phyloP scores from a whole-genome alignment of 2,797 vertebrate genomes.

The Spea hammondii region DNA sequence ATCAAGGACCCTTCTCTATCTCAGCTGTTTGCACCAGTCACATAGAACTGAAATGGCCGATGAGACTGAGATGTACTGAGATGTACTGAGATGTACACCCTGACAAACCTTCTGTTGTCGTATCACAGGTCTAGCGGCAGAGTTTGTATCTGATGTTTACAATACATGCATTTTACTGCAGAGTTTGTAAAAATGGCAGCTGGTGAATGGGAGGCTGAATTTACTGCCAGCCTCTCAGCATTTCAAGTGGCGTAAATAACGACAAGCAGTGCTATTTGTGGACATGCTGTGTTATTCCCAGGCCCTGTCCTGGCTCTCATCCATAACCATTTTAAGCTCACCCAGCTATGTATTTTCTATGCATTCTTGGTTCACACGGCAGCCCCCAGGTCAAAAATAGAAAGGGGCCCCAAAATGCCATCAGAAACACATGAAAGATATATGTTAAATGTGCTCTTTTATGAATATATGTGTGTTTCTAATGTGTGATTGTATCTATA shows the following conservation, averaged over 20 bases:
- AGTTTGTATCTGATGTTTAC: neutral
- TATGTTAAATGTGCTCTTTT: neutral
- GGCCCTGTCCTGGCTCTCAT: slow-evolving; percentile 26
- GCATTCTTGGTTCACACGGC: slow-evolving; percentile 16
- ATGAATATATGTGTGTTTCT: neutral
- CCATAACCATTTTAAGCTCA: slow-evolving; percentile 30
- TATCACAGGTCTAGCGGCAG: no score
- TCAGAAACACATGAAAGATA: neutral
- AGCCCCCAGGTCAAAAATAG: slow-evolving; percentile 1
- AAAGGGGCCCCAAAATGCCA: neutral
- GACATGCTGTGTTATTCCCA: slow-evolving; percentile 30
- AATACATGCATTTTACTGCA: neutral
- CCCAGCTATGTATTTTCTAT: slow-evolving; percentile 6
- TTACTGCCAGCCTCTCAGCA: slow-evolving; percentile 1
- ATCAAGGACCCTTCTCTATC: neutral
- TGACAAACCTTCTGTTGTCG: no score
- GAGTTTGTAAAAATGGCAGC: neutral
- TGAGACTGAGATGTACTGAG: no score
- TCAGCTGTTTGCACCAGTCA: slow-evolving; percentile 42
- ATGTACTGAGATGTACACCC: no score
- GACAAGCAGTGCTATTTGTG: slow-evolving; percentile 30
- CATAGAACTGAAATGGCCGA: neutral
- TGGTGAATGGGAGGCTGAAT: slow-evolving; percentile 5
- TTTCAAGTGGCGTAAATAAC: slow-evolving; percentile 28
- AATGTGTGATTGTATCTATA: neutral